Evolutionary conservation across 2,113 vertebrate species (phyloP), one percentile per base, ranked within the genome.

Genomic region (Eulacestoma nigropectus): DNA sequence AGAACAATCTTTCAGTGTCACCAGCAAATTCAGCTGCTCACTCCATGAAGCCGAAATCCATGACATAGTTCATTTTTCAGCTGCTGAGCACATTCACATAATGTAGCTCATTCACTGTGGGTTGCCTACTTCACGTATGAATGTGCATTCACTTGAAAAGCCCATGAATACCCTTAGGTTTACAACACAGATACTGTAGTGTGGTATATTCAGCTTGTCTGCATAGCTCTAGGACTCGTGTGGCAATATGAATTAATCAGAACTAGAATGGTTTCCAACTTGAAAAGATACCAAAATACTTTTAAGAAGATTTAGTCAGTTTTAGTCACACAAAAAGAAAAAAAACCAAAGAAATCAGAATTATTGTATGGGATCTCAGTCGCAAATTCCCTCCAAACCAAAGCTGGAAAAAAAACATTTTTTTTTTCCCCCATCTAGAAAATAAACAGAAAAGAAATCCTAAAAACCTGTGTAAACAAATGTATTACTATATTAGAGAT

Each of bases 61-160:
- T 94, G 94, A 82, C 55, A 95, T 68, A 70, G 96, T 86, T 90
- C 46, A 94, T 93, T 97, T 95, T 93, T 97, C 94, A 95, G 94
- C 94, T 94, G 69, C 47, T 93, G 83, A 94, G 94, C 94, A 85
- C 95, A 97, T 96, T 94, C 97, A 95, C 72, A 96, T 96, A 97
- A 97, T 84, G 92, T 79, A 88, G 93, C 87, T 96, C 95, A 96
- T 93, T 96, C 94, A 95, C 89, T 96, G 27, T 26, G 72, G 78
- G 86, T 33, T 92, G 92, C 93, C 95, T 84, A 73, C 94, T 89
- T 96, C 95, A 97, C 20, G 47, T 96, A 94, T 93, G 92, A 97
- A 94, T 96, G 95, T 94, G 92, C 94, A 93, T 96, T 97, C 93
- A 92, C 82, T 96, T 72, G 90, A 84, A 95, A 96, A 97, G 55